Evolutionary conservation across 2,113 vertebrate genomes (phyloP).

Genomic region (Otis tarda): DNA sequence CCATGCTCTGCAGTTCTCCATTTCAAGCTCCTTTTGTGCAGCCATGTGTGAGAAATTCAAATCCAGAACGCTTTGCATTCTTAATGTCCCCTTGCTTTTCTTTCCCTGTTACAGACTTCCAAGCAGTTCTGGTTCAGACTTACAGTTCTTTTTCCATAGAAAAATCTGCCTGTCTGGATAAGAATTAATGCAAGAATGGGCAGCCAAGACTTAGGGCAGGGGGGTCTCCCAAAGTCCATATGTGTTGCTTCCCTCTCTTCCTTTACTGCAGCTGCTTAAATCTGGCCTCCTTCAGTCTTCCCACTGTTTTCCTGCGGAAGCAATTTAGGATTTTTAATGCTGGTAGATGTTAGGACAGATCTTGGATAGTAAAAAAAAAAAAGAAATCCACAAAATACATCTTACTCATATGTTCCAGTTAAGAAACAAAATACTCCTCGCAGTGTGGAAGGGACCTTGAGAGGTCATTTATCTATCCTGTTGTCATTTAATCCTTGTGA

Average conservation of each 20-base stretch:
- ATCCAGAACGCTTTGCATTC: not conserved
- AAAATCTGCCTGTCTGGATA: not conserved
- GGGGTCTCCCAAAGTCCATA: not conserved
- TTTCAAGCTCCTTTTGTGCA: constrained; percentile 23
- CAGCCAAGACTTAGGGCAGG: not conserved
- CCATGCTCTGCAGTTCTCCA: not conserved
- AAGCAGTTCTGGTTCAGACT: not conserved
- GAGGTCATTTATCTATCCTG: not conserved
- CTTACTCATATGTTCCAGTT: not conserved
- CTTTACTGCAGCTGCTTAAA: not conserved
- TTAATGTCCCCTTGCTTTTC: not conserved
- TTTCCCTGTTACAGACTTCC: not conserved
- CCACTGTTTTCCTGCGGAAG: not conserved
- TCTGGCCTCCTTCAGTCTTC: not conserved
- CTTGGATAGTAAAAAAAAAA: not conserved
- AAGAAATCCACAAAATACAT: not conserved
- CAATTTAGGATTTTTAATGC: not conserved
- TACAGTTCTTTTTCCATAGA: not conserved
- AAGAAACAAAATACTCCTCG: not conserved
- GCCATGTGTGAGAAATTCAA: not conserved
- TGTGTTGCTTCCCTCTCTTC: not conserved
- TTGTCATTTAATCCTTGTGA: not conserved
- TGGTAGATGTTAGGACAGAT: not conserved
- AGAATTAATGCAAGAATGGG: not conserved
- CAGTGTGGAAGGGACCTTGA: not conserved